Conservation (phyloP, 2,797 vertebrate genomes). For the Betta splendens region DNA sequence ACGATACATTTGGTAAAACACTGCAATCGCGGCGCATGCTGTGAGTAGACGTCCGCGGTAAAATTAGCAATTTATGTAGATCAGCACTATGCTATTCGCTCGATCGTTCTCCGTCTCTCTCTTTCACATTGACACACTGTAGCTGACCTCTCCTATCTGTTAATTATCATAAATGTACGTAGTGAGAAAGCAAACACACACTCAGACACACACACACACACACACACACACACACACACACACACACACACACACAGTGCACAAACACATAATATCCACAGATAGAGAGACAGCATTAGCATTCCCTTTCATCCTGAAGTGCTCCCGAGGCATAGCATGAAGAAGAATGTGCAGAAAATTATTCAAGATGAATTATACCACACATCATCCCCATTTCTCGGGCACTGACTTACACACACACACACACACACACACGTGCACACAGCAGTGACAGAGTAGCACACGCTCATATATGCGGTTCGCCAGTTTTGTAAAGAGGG, state of each 20-base stretch:
- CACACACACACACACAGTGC: slow-evolving; percentile 13
- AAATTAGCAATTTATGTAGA: slow-evolving; percentile 53
- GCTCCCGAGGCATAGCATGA: slow-evolving; percentile 70
- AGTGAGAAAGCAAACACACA: slow-evolving; percentile 43
- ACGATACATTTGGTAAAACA: slow-evolving; percentile 1
- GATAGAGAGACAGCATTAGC: slow-evolving; percentile 70
- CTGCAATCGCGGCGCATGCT: slow-evolving; percentile 10
- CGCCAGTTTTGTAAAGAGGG: slow-evolving; percentile 11
- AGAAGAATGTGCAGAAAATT: slow-evolving; percentile 74
- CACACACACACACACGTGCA: slow-evolving; percentile 26
- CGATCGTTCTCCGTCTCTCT: slow-evolving; percentile 40
- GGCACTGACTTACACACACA: slow-evolving; percentile 33
- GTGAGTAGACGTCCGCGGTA: slow-evolving; percentile 29
- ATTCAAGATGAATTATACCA: slow-evolving; percentile 72
- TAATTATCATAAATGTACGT: slow-evolving; percentile 78
- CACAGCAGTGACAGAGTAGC: no score
- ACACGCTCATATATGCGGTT: slow-evolving; percentile 20
- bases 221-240: slow-evolving; percentile 20
- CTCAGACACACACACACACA: slow-evolving; percentile 9
- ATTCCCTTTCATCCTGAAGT: slow-evolving; percentile 77
- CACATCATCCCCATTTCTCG: slow-evolving; percentile 50
- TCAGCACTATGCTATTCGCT: slow-evolving; percentile 16
- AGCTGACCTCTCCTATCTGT: slow-evolving; percentile 61
- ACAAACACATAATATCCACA: slow-evolving; percentile 54
- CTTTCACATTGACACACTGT: slow-evolving; percentile 38